phyloP scores from a whole-genome alignment of 2,113 vertebrate species.

The Candoia aspera region DNA sequence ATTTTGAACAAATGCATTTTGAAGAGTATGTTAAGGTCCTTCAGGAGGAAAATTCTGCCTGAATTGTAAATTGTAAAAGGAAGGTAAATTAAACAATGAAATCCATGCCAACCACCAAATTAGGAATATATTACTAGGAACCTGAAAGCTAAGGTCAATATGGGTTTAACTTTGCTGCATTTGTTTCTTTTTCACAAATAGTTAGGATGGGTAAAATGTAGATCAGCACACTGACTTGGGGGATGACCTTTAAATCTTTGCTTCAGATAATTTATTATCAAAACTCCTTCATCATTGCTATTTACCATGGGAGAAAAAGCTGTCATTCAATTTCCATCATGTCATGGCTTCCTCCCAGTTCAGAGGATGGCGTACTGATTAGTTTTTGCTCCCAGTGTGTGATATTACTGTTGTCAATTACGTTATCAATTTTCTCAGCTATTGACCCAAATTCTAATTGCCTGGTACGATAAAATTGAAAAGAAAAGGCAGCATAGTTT shows the following conservation, averaged over 20 bases:
- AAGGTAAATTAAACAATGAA: not conserved
- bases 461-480: too few relatives aligned
- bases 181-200: not conserved
- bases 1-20: slow-evolving; percentile 52
- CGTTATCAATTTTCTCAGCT: too few relatives aligned
- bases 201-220: not conserved
- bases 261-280: not conserved
- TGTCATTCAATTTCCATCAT: not conserved
- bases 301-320: not conserved
- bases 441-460: too few relatives aligned
- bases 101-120: not conserved
- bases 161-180: not conserved
- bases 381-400: too few relatives aligned
- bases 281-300: not conserved
- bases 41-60: slow-evolving; percentile 53
- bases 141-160: not conserved
- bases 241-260: not conserved
- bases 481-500: too few relatives aligned
- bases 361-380: not conserved
- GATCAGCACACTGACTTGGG: not conserved
- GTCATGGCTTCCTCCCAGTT: not conserved
- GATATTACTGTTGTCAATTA: too few relatives aligned
- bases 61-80: not conserved
- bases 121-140: not conserved
- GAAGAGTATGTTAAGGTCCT: slow-evolving; percentile 31